Percentiles rank a stretch among this genome's conserved stretches.
Evolutionary conservation across 2,888 invertebrate genomes (phyloP).

Genomic region (Amiota communis): DNA sequence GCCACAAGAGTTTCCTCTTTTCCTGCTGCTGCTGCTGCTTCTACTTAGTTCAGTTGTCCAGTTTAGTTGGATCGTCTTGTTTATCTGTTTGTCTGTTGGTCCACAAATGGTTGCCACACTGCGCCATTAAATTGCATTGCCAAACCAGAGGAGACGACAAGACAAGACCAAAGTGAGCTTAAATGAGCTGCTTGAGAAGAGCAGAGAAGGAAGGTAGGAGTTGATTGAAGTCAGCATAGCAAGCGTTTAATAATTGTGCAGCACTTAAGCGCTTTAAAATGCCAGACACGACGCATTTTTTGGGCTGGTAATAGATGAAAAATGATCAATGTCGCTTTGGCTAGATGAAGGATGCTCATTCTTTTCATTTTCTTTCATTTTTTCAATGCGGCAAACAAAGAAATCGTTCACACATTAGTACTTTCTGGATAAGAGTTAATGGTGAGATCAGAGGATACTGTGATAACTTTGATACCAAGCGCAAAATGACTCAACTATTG

Average conservation of each 20-base stretch:
- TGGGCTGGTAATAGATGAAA: conserved; percentile 35
- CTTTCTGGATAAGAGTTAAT: too few relatives aligned
- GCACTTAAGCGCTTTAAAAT: conserved; percentile 29
- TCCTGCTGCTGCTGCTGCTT: too few relatives aligned
- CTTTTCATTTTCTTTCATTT: not conserved
- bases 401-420: conserved; percentile 17
- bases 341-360: not conserved
- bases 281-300: conserved; percentile 19
- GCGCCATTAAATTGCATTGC: conserved; percentile 51
- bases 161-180: too few relatives aligned
- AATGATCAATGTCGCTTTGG: conserved; percentile 42
- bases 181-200: too few relatives aligned
- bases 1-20: too few relatives aligned
- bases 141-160: too few relatives aligned
- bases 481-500: too few relatives aligned
- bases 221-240: not conserved
- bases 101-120: conserved; percentile 51
- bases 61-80: conserved; percentile 10
- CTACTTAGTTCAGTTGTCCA: not conserved
- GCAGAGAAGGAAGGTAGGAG: too few relatives aligned
- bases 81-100: not conserved
- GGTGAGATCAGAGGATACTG: too few relatives aligned
- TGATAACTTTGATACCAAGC: too few relatives aligned
- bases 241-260: conserved; percentile 23
- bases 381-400: not conserved